A percentile compares a stretch with the other conserved stretches of the same genome.
Evolutionary conservation across 2,888 invertebrate genomes (phyloP).

Genomic region (Rutpela maculata): DNA sequence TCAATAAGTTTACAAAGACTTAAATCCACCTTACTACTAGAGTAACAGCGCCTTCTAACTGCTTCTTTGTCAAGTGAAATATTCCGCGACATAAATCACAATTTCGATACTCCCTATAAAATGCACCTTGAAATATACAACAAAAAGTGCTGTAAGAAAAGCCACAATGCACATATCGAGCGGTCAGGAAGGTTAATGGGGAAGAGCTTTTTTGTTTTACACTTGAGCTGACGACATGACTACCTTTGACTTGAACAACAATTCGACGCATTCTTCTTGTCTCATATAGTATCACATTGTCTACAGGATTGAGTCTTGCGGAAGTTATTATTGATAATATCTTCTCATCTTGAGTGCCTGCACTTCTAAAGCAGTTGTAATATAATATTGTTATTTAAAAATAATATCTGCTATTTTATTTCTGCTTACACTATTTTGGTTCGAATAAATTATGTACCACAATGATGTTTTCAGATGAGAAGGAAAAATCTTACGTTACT

Average conservation of each 20-base stretch:
- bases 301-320: not conserved
- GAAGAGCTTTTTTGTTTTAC: slow-evolving; percentile 4
- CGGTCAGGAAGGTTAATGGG: slow-evolving; percentile 4
- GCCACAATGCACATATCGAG: not conserved
- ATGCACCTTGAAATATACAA: not conserved
- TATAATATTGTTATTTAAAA: no score
- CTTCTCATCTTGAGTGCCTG: not conserved
- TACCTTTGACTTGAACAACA: slow-evolving; percentile 5
- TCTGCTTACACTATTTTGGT: no score
- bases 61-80: not conserved
- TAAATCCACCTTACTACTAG: not conserved
- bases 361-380: no score
- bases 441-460: no score
- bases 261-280: not conserved
- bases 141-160: slow-evolving; percentile 2
- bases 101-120: slow-evolving; percentile 1
- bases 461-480: no score
- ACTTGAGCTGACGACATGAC: slow-evolving; percentile 7
- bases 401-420: no score
- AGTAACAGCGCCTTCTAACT: not conserved
- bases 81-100: not conserved
- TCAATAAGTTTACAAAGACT: no score
- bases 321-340: slow-evolving; percentile 5
- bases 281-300: not conserved
- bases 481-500: no score